Percentiles rank a stretch among this genome's conserved stretches.
Conservation (phyloP, 53 echinoderm and acorn worm species). For the Pentamera pediparva region DNA sequence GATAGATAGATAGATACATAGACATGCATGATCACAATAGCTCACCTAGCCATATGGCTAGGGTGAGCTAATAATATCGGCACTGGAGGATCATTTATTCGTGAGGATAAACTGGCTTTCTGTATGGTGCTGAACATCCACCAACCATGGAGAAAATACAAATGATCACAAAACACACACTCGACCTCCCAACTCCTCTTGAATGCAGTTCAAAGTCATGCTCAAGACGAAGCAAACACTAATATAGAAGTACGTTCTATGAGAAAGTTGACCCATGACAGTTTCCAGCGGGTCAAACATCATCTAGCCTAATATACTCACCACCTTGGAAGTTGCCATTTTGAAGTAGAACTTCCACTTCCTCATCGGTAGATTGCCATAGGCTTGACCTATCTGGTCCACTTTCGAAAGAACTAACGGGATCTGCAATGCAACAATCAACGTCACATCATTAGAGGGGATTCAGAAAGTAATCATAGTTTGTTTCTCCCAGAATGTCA, state of each 20-base stretch:
- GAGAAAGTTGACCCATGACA: background rate
- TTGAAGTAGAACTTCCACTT: slow-evolving; percentile 70
- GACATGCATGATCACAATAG: too few species aligned
- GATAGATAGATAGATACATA: too few species aligned
- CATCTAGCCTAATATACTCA: too few species aligned
- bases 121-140: background rate
- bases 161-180: background rate
- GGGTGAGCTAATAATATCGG: too few species aligned
- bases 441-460: too few species aligned
- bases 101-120: too few species aligned
- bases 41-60: too few species aligned
- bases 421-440: background rate
- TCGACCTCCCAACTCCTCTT: too few species aligned
- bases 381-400: background rate
- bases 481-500: too few species aligned
- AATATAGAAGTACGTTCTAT: background rate
- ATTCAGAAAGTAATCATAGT: too few species aligned
- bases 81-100: too few species aligned
- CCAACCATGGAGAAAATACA: background rate
- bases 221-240: background rate
- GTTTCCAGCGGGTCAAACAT: too few species aligned
- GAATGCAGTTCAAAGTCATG: background rate
- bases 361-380: slow-evolving; percentile 45
- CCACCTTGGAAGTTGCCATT: slow-evolving; percentile 63
- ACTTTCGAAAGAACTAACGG: slow-evolving; percentile 5